phyloP scores from a whole-genome alignment of 2,888 invertebrate species.

The Tribolium freemani region DNA sequence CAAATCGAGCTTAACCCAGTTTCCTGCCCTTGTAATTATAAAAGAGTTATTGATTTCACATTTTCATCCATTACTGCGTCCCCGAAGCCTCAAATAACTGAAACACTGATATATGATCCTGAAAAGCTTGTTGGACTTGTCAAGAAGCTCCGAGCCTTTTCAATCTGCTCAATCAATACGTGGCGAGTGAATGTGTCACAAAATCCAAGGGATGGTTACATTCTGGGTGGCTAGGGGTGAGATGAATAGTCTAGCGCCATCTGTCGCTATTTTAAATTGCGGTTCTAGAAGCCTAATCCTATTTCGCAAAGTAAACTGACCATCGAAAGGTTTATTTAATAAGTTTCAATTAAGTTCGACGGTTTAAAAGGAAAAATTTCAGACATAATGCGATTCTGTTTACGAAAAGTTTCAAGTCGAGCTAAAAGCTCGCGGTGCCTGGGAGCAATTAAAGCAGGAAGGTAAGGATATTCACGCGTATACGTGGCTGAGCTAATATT shows the following conservation, averaged over 20 bases:
- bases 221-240: too few relatives aligned
- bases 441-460: conserved; percentile 38
- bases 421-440: conserved; percentile 29
- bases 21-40: conserved; percentile 47
- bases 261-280: conserved; percentile 15
- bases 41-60: conserved; percentile 48
- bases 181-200: neutral
- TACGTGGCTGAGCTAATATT: conserved; percentile 53
- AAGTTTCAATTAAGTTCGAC: conserved; percentile 12
- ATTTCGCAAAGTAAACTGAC: conserved; percentile 37
- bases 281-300: conserved; percentile 17
- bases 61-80: conserved; percentile 46
- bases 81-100: conserved; percentile 39
- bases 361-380: conserved; percentile 6
- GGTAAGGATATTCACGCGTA: conserved; percentile 46
- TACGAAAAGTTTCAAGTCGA: conserved; percentile 20
- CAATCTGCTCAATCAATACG: conserved; percentile 14
- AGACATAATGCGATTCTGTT: neutral
- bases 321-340: conserved; percentile 31
- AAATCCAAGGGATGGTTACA: neutral
- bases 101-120: conserved; percentile 35
- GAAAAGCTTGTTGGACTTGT: conserved; percentile 34
- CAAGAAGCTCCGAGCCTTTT: conserved; percentile 16
- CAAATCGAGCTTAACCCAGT: conserved; percentile 42
- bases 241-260: neutral